Evolutionary conservation across 2,113 vertebrate genomes (phyloP), one percentile per base, ranked within the genome.

Genomic region (Calyptomena viridis): DNA sequence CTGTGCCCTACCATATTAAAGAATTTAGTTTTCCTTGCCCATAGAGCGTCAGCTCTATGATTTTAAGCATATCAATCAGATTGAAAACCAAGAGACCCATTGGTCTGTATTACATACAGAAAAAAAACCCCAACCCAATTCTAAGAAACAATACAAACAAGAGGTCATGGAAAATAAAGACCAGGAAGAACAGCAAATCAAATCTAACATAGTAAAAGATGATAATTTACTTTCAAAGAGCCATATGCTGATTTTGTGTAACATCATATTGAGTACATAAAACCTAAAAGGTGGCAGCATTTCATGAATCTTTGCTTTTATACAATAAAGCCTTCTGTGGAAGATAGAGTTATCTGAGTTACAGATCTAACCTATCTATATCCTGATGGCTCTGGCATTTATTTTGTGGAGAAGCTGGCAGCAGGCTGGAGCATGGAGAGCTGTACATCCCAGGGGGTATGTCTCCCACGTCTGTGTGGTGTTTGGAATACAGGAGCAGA

Each of bases 221-320:
- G 75, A 75, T 68, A 77, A 58, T 47, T 78, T 52, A n/a, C 20
- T 84, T 81, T 69, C 53, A 9, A 87, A 94, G 84, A 87, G 39
- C 17, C n/a, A 23, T 24, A 37, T 31, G 28, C 8, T 8, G 27
- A 23, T 77, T 92, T n/a, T 83, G 9, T 31, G 5, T 56, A 75
- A 37, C 28, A 49, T 33, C 17, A 23, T 37, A 87, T 30, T 0
- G 0, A 92, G 52, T 53, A 68, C 18, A 72, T 72, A 33, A 77
- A 62, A 88, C 14, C 19, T 18, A 18, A 77, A 46, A 10, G 46
- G 31, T 20, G 30, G 53, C 16, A 79, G 25, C 19, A 50, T 53
- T 87, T 64, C 6, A 55, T 28, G 14, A 89, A 86, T 44, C 49
- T 69, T 82, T 60, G 17, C 31, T 92, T 92, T 93, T 47, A 30